Percentiles rank a stretch among this genome's conserved stretches.
phyloP scores from a whole-genome alignment of 2,797 vertebrate genomes.

The Peromyscus attwateri region DNA sequence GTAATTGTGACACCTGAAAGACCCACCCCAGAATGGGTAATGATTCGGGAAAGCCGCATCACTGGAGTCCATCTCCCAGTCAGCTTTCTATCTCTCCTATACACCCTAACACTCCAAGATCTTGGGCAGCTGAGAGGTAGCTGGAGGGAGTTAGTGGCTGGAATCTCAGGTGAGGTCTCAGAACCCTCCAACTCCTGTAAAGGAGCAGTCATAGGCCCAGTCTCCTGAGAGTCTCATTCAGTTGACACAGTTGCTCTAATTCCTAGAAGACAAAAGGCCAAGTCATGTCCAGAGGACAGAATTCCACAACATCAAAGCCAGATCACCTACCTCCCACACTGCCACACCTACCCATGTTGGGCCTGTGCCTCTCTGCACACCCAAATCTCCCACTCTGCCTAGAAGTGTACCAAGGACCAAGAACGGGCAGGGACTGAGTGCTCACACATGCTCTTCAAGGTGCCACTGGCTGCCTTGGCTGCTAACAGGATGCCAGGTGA shows the following conservation, averaged over 20 bases:
- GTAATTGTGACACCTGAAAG: background rate
- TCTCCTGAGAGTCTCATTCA: background rate
- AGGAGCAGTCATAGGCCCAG: background rate
- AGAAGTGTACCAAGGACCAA: background rate
- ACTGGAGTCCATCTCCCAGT: too few species aligned
- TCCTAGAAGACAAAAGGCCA: background rate
- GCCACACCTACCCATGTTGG: fast-evolving
- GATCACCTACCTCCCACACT: background rate
- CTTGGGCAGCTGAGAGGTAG: too few species aligned
- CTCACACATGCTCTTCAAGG: background rate
- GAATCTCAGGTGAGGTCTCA: background rate
- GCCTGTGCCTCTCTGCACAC: fast-evolving
- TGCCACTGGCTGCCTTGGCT: background rate
- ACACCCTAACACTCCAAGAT: background rate
- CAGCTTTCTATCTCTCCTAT: too few species aligned
- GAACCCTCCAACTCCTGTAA: background rate
- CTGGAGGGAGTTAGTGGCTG: background rate
- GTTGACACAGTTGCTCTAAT: background rate
- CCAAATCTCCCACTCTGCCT: background rate
- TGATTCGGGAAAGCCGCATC: background rate
- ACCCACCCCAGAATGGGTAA: background rate
- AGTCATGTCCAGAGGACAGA: background rate
- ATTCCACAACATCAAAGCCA: background rate
- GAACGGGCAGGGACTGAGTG: background rate
- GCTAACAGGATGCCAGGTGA: fast-evolving